Evolutionary conservation across 2,797 vertebrate genomes (phyloP).

Genomic region (Sibirionetta formosa): DNA sequence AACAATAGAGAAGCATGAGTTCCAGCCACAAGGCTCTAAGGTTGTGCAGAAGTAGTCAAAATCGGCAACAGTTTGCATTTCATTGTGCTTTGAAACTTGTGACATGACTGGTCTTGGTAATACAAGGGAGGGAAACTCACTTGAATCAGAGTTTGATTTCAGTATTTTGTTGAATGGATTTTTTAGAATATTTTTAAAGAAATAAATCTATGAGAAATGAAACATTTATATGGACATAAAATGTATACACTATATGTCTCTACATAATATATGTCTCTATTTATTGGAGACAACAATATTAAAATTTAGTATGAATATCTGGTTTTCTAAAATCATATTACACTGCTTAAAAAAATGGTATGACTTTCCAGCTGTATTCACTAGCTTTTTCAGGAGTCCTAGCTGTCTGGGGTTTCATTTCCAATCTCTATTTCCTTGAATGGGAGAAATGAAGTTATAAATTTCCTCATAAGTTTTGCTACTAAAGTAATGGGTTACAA

Average conservation of each 20-base stretch:
- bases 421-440: neutral
- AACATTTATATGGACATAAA: neutral
- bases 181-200: neutral
- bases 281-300: neutral
- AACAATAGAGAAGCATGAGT: neutral
- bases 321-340: neutral
- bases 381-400: accelerated
- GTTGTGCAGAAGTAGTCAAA: neutral
- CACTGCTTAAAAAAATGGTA: neutral
- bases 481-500: accelerated
- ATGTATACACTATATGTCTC: no score
- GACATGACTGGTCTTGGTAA: neutral
- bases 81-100: neutral
- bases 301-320: neutral
- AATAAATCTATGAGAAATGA: neutral
- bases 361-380: neutral
- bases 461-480: neutral
- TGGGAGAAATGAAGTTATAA: neutral
- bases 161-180: neutral
- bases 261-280: neutral
- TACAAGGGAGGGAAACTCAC: neutral
- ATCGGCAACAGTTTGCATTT: neutral
- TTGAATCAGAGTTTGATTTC: neutral
- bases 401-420: neutral
- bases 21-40: neutral